Evolutionary conservation across 1,140 invertebrate species (phyloP), one percentile per base, ranked within the genome.

Genomic region (Himalopsyche phryganea): DNA sequence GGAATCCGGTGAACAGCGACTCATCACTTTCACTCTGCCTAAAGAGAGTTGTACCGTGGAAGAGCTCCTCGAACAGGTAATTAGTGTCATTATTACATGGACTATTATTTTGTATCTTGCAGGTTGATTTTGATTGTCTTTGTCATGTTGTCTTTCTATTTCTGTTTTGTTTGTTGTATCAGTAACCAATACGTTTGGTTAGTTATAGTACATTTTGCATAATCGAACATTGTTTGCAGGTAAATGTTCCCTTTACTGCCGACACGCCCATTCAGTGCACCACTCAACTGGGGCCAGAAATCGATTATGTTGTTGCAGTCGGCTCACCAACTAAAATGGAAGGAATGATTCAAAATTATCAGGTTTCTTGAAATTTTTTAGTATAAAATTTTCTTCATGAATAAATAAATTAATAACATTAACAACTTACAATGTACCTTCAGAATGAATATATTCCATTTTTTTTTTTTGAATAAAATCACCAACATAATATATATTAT

Each of bases 31-130:
- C 65, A 88, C 87, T 32, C 74, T 89, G 63, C 87, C 88, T 5
- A 84, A 86, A 62, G 87, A 90, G 67, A 86, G 85, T 57, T 90
- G 88, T 68, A 89, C 87, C 0, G 85, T 90, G 42, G 85, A 88
- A 69, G 87, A 90, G 77, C 80, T 90, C 54, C 70, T 90, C 42
- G 86, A 89, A 69, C 87, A 89, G 78, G 86, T 86, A 58, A 66
- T 61, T 11, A 28, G 9, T 28, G 23, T 28, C 3, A 5, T 28
- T 28, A 28, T 28, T 28, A 9, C 9, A 28, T 28, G 23, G 23
- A 28, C 23, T 5, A 28, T 28, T 5, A 28, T 28, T 28, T 5
- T 28, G 23, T 28, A 28, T 28, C 4, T 28, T 28, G 23, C 23
- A n/a, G n/a, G n/a, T n/a, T n/a, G n/a, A n/a, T n/a, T n/a, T n/a